A percentile compares a stretch with the other conserved stretches of the same genome.
phyloP scores from a whole-genome alignment of 1,140 invertebrate species.

The Neelides sp. region DNA sequence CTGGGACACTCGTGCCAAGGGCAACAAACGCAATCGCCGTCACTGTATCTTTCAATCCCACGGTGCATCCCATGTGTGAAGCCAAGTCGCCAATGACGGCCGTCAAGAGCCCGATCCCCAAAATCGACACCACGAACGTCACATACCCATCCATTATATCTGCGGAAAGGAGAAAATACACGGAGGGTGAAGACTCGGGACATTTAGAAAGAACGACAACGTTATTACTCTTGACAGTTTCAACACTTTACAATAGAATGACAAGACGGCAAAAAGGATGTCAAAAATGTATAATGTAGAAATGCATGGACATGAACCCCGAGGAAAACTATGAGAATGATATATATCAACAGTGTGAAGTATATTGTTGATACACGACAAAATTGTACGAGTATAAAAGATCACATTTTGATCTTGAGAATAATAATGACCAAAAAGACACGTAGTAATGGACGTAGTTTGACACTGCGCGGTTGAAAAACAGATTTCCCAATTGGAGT shows the following conservation, averaged over 20 bases:
- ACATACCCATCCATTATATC: slow-evolving; percentile 45
- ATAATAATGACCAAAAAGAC: too few relatives aligned
- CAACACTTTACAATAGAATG: too few relatives aligned
- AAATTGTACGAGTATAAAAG: too few relatives aligned
- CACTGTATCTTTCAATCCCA: slow-evolving; percentile 47
- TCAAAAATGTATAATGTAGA: too few relatives aligned
- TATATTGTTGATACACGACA: background rate
- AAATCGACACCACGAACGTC: slow-evolving; percentile 48
- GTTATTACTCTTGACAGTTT: too few relatives aligned
- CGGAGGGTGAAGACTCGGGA: background rate
- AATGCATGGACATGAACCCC: too few relatives aligned
- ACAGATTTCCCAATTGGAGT: too few relatives aligned
- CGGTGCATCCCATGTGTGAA: slow-evolving; percentile 52
- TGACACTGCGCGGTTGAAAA: too few relatives aligned
- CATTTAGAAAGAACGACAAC: background rate
- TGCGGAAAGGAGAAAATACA: slow-evolving; percentile 26
- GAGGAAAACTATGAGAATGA: too few relatives aligned
- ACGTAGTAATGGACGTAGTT: too few relatives aligned
- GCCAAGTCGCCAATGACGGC: slow-evolving; percentile 55
- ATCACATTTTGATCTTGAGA: too few relatives aligned
- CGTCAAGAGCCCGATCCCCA: slow-evolving; percentile 50
- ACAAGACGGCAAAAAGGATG: too few relatives aligned
- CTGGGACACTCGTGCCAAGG: slow-evolving; percentile 51
- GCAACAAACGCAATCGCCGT: slow-evolving; percentile 56
- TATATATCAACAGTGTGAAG: slow-evolving; percentile 32